Base-by-base conservation (phyloP, 2,113 vertebrate genomes). In the Probosciger aterrimus region DNA sequence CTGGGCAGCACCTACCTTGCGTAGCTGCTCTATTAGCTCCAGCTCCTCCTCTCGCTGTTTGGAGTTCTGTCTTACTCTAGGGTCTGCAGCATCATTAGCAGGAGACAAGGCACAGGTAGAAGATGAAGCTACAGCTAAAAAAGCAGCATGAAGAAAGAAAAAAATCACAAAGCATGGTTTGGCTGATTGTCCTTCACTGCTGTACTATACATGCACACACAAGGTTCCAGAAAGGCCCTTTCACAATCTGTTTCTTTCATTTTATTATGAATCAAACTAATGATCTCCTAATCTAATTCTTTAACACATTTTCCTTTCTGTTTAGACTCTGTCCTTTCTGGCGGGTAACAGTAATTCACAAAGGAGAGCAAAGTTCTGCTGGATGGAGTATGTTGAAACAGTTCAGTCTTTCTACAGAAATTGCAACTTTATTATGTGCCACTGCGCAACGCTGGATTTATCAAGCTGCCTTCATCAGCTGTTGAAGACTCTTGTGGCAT, bases 11-110 rank as follows among this genome's bases (percentile, higher is more conserved):
- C 97, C 63, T 28, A 99, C 99, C 98, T 99, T 99, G 41, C 99
- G 98, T 6, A 99, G 98, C 81, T 99, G 99, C 70, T 99, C 99
- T 97, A 99, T 98, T 49, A 99, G 95, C 82, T 97, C 97, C 81
- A 98, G 88, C 79, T 98, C 98, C 64, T 98, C 98, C 78, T 98
- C 98, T 60, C 95, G 97, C 82, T 98, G 97, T 84, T 95, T 98
- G 88, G 94, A 97, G 92, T 89, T 96, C 1, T 97, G 97, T 76
- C 96, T 95, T 64, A 86, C 89, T 75, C 93, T 53, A 7, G 92
- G 46, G 53, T 97, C 93, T 55, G 97, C 89, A 63, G 97, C 78
- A 47, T 98, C 98, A 64, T 87, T 78, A 82, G 84, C 80, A 91
- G 96, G 67, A 91, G 80, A 85, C 87, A 97, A 82, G 90, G 96